Evolutionary conservation across 1,140 invertebrate genomes (phyloP).

Genomic region (Adoxophyes honmai): DNA sequence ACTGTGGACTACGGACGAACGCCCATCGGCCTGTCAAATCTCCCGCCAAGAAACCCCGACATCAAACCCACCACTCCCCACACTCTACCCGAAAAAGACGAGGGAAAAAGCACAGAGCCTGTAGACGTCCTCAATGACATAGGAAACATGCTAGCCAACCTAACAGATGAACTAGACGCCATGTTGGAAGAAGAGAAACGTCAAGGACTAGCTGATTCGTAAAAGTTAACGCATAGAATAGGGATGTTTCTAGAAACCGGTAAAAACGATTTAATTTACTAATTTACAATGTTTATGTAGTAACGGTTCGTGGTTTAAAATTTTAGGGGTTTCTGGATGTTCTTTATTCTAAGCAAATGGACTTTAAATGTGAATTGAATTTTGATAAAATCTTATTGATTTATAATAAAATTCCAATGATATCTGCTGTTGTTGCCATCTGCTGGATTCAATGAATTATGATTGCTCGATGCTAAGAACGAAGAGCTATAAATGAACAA

Average conservation of each 20-base stretch:
- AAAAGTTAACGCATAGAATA: conserved; percentile 32
- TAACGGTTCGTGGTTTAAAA: not conserved
- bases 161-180: conserved; percentile 95
- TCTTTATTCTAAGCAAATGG: conserved; percentile 1
- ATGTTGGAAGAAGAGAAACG: conserved; percentile 96
- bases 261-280: not conserved
- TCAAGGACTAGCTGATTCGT: conserved; percentile 83
- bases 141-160: conserved; percentile 96
- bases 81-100: conserved; percentile 51
- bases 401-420: conserved; percentile 5
- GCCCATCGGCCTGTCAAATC: conserved; percentile 42
- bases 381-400: not conserved
- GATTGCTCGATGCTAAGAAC: not conserved
- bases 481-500: not conserved
- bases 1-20: conserved; percentile 65
- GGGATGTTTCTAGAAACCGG: conserved; percentile 9
- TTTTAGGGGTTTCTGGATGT: conserved; percentile 1
- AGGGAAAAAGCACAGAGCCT: conserved; percentile 79
- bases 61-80: conserved; percentile 60
- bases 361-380: not conserved
- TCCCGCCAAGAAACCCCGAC: conserved; percentile 58
- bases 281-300: conserved; percentile 2
- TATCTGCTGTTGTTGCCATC: not conserved
- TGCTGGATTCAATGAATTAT: not conserved
- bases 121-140: conserved; percentile 97